These are phyloP conservation scores for Labia minor DNA, from an alignment of 2,888 invertebrate species.

Conservation along the genomic window DNA sequence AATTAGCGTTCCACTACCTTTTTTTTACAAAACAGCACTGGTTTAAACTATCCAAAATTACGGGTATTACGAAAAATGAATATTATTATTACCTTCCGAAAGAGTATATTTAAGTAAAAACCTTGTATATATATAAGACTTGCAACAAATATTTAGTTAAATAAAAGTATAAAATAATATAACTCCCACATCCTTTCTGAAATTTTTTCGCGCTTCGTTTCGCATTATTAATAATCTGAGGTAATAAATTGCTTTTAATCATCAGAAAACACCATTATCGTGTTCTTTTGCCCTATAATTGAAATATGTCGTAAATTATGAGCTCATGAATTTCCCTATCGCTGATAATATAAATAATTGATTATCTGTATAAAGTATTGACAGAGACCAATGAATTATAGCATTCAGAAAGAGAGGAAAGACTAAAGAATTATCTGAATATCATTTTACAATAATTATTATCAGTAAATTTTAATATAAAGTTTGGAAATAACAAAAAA, in stretches of 20 bases:
- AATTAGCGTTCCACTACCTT: too few species aligned
- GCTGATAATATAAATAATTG: conserved; percentile 13
- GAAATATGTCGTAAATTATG: neutral
- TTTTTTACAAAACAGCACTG: too few species aligned
- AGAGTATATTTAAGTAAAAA: too few species aligned
- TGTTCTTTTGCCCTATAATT: neutral
- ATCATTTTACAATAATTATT: neutral
- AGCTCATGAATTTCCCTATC: neutral
- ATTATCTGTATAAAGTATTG: neutral
- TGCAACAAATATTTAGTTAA: too few species aligned
- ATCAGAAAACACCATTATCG: conserved; percentile 5
- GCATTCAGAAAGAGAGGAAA: neutral
- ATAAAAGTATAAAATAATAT: too few species aligned
- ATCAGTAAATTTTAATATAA: too few species aligned
- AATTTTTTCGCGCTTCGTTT: neutral
- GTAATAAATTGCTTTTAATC: conserved; percentile 2
- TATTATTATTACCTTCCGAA: too few species aligned
- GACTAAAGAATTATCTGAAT: neutral
- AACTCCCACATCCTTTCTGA: too few species aligned
- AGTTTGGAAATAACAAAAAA: too few species aligned
- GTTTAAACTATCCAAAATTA: too few species aligned
- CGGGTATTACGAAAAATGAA: too few species aligned
- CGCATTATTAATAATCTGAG: neutral
- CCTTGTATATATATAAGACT: too few species aligned
- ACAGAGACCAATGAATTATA: neutral